A percentile compares a stretch with the other conserved stretches of the same genome.
Conservation (phyloP, 1,140 invertebrate species). For the Papilio aristodemus region DNA sequence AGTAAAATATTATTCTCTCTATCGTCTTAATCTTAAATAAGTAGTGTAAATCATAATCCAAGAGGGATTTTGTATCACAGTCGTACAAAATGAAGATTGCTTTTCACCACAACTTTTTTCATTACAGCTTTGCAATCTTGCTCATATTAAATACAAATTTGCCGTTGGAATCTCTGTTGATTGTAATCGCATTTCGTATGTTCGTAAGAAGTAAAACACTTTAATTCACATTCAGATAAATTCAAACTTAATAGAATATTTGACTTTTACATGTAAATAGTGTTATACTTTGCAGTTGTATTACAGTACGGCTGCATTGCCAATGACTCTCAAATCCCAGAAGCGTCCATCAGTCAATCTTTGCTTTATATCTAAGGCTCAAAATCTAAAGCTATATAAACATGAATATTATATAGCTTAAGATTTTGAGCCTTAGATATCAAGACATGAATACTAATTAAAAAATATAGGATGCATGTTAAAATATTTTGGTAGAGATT, state of each 20-base stretch:
- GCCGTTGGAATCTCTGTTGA: not conserved
- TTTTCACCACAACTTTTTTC: slow-evolving; percentile 8
- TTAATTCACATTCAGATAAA: not conserved
- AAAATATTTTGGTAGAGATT: not conserved
- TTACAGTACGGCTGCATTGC: no score
- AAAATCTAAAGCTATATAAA: no score
- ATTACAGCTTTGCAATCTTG: slow-evolving; percentile 10
- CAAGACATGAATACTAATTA: not conserved
- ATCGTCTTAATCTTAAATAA: not conserved
- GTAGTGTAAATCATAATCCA: not conserved
- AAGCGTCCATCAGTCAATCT: no score
- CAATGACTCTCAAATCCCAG: no score
- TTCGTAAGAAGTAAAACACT: not conserved
- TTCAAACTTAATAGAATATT: not conserved
- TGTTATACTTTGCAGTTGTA: no score
- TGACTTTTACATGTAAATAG: no score
- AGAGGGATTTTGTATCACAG: not conserved
- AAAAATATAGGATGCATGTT: not conserved
- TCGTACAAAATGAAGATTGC: slow-evolving; percentile 5
- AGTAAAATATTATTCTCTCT: not conserved
- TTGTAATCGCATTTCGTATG: not conserved
- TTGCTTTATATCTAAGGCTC: no score
- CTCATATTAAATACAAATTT: slow-evolving; percentile 18
- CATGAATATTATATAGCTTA: no score
- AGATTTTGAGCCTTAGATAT: no score